Evolutionary conservation across 1,140 invertebrate genomes (phyloP).

Genomic region (Hypothenemus hampei): DNA sequence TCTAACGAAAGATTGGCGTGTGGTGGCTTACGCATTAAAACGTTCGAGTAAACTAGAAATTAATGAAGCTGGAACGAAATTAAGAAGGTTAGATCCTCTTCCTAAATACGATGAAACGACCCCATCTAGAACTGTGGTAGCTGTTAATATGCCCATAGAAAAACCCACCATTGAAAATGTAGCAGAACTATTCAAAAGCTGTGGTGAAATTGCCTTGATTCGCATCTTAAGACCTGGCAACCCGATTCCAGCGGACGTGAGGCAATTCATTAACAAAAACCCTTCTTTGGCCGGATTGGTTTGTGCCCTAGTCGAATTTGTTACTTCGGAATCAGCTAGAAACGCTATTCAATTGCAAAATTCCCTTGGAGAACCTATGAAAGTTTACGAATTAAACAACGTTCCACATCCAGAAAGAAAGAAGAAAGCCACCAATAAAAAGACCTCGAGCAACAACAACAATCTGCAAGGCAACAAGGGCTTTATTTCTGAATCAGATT

Average conservation of each 20-base stretch:
- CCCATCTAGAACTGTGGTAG: constrained; percentile 84
- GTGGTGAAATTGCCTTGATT: constrained; percentile 83
- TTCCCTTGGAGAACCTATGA: constrained; percentile 39
- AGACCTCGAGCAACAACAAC: constrained; percentile 41
- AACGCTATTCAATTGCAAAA: constrained; percentile 62
- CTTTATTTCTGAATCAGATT: constrained; percentile 32
- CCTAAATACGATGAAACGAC: constrained; percentile 88
- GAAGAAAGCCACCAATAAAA: constrained; percentile 50
- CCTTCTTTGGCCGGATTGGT: constrained; percentile 79
- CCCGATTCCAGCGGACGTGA: constrained; percentile 80
- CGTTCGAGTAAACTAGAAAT: constrained; percentile 80
- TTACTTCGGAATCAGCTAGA: constrained; percentile 76
- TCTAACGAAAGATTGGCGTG: constrained; percentile 87
- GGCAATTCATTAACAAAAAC: constrained; percentile 83
- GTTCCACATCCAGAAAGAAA: constrained; percentile 54
- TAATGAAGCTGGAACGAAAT: constrained; percentile 85
- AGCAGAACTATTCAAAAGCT: constrained; percentile 78
- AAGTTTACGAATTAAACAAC: constrained; percentile 54
- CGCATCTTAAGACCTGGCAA: constrained; percentile 81
- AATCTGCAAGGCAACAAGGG: constrained; percentile 23
- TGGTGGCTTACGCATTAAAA: constrained; percentile 77
- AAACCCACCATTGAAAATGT: constrained; percentile 81
- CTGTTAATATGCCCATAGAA: constrained; percentile 76
- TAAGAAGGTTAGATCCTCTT: constrained; percentile 77
- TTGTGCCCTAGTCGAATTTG: constrained; percentile 86